Evolutionary conservation across 2,797 vertebrate genomes (phyloP), one percentile per base, ranked within the genome.

Genomic region (Bovichtus variegatus): DNA sequence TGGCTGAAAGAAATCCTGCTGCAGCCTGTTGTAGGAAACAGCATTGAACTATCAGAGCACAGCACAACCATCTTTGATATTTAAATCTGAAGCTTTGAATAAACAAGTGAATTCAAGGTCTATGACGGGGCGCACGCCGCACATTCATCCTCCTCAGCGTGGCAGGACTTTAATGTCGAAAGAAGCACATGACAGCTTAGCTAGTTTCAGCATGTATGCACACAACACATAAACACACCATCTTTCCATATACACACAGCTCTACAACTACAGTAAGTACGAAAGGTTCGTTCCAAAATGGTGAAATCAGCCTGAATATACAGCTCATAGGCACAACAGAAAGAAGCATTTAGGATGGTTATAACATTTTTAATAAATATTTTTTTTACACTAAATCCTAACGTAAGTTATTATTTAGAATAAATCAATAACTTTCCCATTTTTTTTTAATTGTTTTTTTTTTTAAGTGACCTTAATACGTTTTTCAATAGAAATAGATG

Each of bases 1-100:
- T 11, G 44, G n/a, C 78, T 87, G 74, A 84, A 85, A 89, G 76
- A 84, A 88, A 89, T 83, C 78, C 79, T 83, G 65, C n/a, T 83
- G 65, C n/a, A n/a, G n/a, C n/a, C n/a, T n/a, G n/a, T n/a, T n/a
- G n/a, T n/a, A n/a, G n/a, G n/a, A n/a, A n/a, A 83, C 84, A 74
- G 88, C 87, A 88, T 70, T 82, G 82, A 83, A 89, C 83, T 82
- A 62, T 71, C 69, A 63, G 60, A 88, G 82, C 81, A 54, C 76
- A 74, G 63, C 83, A 66, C 82, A 64, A 50, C 81, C 67, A 92
- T 87, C 92, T 94, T 94, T 94, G 93, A 94, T 93, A 94, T 95
- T 94, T 77, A 93, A 93, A 94, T 94, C 41, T 6, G 50, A 64
- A 64, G 85, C 81, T 88, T 83, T 90, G 84, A 92, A 92, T 81